Base-by-base conservation (phyloP, 2,113 vertebrate genomes). In the Oenanthe oenanthe region DNA sequence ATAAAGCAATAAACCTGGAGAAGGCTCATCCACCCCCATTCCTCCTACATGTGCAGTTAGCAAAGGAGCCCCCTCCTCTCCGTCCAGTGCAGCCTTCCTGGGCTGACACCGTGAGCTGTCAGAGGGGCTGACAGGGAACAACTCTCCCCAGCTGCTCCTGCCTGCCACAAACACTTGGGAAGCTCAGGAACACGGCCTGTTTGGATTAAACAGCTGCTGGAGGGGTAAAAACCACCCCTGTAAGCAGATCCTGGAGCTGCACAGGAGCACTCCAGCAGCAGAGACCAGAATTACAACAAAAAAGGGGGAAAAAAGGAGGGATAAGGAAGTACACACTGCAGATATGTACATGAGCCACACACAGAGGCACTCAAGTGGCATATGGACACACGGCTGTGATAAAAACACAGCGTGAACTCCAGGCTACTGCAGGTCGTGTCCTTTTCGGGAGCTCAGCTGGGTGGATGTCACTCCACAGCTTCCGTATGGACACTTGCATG, bases 1-100 rank as follows among this genome's bases (percentile, higher is more conserved):
- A 11, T 1, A 6, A 34, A 32, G 0, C 4, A 18, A 1, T 0
- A 1, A 17, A 32, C 42, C 71, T 17, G 43, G 57, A 48, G 40
- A 32, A 81, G 40, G 32, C 19, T 66, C 12, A 9, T 1, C 36
- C 13, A 31, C 34, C 22, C 3, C 0, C 25, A 53, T 7, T 43
- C 45, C 85, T 73, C 10, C 57, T 2, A 0, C 42, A 2, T 13
- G 6, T 31, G 40, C 63, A 56, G 45, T 4, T 0, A 24, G 80
- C 31, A 9, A 15, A 17, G 73, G 7, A 67, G 60, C 28, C 47
- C 47, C 28, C 48, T 82, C 29, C 75, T 79, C 31, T 20, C 50
- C 3, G 5, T 4, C 8, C 5, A 2, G 42, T 2, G 4, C 21
- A 17, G 61, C 10, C 53, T 13, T 4, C 4, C 83, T 1, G 32